These are phyloP conservation scores for Laspeyria flexula DNA, from an alignment of 2,888 invertebrate species.

Conservation along the genomic window DNA sequence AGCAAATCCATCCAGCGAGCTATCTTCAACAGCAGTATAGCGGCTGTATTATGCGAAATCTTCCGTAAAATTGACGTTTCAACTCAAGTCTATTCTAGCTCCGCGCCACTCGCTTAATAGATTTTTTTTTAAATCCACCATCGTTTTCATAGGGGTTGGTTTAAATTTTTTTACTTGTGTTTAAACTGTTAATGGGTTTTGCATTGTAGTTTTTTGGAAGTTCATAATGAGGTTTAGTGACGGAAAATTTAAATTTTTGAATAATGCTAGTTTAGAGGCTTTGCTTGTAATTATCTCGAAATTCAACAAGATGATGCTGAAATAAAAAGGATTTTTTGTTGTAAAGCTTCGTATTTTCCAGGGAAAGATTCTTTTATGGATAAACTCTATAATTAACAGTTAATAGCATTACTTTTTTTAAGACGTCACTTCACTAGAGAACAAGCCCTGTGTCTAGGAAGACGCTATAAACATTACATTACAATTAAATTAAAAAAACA, in stretches of 20 bases:
- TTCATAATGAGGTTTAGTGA: neutral
- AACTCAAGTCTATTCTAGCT: constrained; percentile 63
- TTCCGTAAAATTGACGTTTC: constrained; percentile 80
- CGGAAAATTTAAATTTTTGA: neutral
- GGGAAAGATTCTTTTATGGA: too few species aligned
- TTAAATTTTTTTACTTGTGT: constrained; percentile 32
- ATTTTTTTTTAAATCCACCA: constrained; percentile 59
- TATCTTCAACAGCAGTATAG: constrained; percentile 28
- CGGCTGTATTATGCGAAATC: constrained; percentile 70
- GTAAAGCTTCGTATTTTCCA: too few species aligned
- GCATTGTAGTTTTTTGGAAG: constrained; percentile 9
- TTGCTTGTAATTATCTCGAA: neutral
- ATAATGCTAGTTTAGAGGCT: too few species aligned
- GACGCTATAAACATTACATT: too few species aligned
- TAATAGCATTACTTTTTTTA: too few species aligned
- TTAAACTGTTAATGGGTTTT: constrained; percentile 39
- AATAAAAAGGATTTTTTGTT: too few species aligned
- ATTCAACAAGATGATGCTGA: too few species aligned
- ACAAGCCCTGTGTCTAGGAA: too few species aligned
- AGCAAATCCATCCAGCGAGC: constrained; percentile 22
- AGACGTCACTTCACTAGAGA: too few species aligned
- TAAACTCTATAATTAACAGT: too few species aligned
- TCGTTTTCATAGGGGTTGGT: constrained; percentile 39
- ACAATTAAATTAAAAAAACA: too few species aligned
- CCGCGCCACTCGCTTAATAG: constrained; percentile 62